Evolutionary conservation across 2,113 vertebrate species (phyloP).

Genomic region (Mellivora capensis): DNA sequence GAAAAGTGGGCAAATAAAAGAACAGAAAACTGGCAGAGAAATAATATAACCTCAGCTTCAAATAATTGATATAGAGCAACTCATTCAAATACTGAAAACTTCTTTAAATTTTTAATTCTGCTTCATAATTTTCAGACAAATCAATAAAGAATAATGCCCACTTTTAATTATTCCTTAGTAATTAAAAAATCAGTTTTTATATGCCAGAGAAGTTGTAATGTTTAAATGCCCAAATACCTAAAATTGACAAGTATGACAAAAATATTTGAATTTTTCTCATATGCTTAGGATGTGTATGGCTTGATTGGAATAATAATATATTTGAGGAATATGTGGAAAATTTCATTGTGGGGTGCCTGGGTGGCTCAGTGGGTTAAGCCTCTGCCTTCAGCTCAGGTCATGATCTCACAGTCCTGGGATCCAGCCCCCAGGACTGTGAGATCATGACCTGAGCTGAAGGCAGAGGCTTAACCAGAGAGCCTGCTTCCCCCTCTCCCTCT

Average conservation of each 20-base stretch:
- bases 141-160: not conserved
- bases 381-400: too few species aligned
- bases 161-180: not conserved
- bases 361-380: too few species aligned
- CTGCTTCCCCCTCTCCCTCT: too few species aligned
- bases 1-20: not conserved
- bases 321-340: slow-evolving; percentile 65
- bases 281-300: slow-evolving; percentile 46
- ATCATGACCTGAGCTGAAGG: too few species aligned
- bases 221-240: slow-evolving; percentile 13
- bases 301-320: slow-evolving; percentile 65
- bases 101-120: not conserved
- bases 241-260: not conserved
- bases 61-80: not conserved
- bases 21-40: not conserved
- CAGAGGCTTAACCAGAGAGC: too few species aligned
- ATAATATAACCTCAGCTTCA: not conserved
- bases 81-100: not conserved
- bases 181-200: slow-evolving; percentile 48
- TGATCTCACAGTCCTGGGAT: too few species aligned
- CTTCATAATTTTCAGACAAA: not conserved
- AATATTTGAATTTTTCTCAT: slow-evolving; percentile 45
- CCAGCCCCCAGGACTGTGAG: too few species aligned
- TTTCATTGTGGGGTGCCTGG: slow-evolving; percentile 18
- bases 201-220: slow-evolving; percentile 34